phyloP scores from a whole-genome alignment of 2,113 vertebrate genomes.

The Dolichotis patagonum region DNA sequence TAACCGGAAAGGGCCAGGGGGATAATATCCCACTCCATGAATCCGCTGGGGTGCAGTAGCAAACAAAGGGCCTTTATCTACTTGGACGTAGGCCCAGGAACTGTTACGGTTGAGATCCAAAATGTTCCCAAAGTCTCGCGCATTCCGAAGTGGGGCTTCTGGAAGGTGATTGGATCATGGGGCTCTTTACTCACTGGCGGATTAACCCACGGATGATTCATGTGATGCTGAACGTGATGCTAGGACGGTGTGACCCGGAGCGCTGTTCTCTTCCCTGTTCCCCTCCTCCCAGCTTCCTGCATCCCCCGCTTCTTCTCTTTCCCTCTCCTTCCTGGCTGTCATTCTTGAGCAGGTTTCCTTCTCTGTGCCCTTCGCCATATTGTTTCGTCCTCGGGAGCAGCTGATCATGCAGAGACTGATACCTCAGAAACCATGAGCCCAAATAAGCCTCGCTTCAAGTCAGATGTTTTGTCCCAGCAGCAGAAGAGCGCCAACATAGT shows the following conservation, averaged over 20 bases:
- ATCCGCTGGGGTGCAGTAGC: background rate
- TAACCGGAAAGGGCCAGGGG: background rate
- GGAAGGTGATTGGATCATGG: background rate
- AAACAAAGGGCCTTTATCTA: background rate
- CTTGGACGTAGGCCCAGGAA: background rate
- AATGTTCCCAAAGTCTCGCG: background rate
- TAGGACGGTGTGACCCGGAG: background rate
- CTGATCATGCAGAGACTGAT: no score
- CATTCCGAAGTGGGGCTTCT: background rate
- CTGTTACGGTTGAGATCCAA: background rate
- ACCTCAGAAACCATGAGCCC: background rate
- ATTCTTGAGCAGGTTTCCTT: background rate
- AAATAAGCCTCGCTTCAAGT: background rate
- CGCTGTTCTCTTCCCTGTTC: background rate
- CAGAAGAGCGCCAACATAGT: background rate
- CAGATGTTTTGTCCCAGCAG: background rate
- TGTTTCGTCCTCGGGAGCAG: background rate
- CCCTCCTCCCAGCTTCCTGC: background rate
- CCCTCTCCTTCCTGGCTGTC: background rate
- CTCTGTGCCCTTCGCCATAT: background rate
- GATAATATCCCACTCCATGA: background rate
- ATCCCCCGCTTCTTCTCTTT: background rate
- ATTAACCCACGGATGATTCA: background rate
- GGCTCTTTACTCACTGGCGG: background rate
- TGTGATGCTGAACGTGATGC: background rate